Evolutionary conservation across 2,113 vertebrate genomes (phyloP).

Genomic region (Entomyzon cyanotis): DNA sequence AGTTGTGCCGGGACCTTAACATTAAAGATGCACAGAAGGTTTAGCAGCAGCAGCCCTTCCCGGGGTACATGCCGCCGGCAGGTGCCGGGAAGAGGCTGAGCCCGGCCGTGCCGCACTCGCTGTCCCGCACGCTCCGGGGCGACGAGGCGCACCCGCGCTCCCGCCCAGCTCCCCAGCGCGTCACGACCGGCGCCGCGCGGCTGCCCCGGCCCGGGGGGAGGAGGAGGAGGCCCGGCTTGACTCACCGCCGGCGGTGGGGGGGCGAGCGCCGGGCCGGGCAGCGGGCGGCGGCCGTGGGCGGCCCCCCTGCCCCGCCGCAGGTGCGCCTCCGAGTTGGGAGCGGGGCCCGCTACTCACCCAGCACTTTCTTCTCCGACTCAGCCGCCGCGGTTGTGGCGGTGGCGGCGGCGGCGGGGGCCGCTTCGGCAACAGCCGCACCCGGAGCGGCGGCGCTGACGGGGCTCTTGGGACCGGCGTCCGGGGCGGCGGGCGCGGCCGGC

Average conservation of each 20-base stretch:
- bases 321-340: neutral
- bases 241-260: too few relatives aligned
- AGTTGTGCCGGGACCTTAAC: neutral
- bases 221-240: too few relatives aligned
- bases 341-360: constrained; percentile 41
- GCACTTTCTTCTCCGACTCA: constrained; percentile 73
- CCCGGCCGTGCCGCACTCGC: neutral
- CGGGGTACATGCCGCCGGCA: neutral
- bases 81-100: neutral
- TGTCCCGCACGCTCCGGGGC: neutral
- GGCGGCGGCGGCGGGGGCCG: neutral
- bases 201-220: neutral
- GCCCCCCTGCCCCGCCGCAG: neutral
- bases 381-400: neutral
- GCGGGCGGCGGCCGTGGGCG: too few relatives aligned
- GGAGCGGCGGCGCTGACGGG: too few relatives aligned
- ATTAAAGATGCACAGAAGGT: fast-evolving
- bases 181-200: neutral
- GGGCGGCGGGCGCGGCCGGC: too few relatives aligned
- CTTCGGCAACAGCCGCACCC: too few relatives aligned
- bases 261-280: neutral
- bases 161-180: neutral
- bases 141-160: neutral
- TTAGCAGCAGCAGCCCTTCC: neutral
- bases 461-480: too few relatives aligned